These are phyloP conservation scores for Eupeodes luniger DNA, from an alignment of 2,888 invertebrate species.

Conservation along the genomic window DNA sequence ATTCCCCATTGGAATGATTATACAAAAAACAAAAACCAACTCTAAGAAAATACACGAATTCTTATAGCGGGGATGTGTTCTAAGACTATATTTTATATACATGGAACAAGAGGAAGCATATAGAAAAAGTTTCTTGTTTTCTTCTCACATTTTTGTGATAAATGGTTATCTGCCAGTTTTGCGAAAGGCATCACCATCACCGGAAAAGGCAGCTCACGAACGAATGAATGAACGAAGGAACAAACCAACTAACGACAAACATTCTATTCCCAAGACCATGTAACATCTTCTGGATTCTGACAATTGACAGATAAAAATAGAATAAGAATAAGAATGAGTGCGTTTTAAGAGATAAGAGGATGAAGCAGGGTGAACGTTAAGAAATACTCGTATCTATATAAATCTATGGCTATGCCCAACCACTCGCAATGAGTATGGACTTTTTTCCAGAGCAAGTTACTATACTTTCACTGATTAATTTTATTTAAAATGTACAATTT, in stretches of 20 bases:
- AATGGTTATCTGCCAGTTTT: constrained; percentile 74
- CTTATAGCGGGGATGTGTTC: neutral
- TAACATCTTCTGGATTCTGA: constrained; percentile 69
- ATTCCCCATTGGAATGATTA: constrained; percentile 68
- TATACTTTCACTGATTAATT: constrained; percentile 2
- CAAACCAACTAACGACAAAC: neutral
- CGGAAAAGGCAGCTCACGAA: constrained; percentile 6
- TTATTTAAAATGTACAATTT: neutral
- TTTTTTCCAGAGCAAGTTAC: neutral
- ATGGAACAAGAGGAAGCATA: constrained; percentile 53
- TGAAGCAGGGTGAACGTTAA: neutral
- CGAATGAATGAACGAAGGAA: neutral
- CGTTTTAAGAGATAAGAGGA: neutral
- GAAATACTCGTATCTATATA: neutral
- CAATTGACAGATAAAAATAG: constrained; percentile 74
- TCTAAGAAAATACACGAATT: constrained; percentile 8
- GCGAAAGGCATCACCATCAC: constrained; percentile 57
- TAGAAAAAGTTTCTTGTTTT: constrained; percentile 50
- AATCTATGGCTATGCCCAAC: neutral
- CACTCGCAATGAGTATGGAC: constrained; percentile 1
- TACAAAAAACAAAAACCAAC: constrained; percentile 17
- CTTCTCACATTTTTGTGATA: constrained; percentile 53
- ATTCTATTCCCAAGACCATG: constrained; percentile 40
- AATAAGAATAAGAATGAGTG: constrained; percentile 56
- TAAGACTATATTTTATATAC: constrained; percentile 26